Evolutionary conservation across 2,797 vertebrate species (phyloP).

Genomic region (Cephalopachus bancanus): DNA sequence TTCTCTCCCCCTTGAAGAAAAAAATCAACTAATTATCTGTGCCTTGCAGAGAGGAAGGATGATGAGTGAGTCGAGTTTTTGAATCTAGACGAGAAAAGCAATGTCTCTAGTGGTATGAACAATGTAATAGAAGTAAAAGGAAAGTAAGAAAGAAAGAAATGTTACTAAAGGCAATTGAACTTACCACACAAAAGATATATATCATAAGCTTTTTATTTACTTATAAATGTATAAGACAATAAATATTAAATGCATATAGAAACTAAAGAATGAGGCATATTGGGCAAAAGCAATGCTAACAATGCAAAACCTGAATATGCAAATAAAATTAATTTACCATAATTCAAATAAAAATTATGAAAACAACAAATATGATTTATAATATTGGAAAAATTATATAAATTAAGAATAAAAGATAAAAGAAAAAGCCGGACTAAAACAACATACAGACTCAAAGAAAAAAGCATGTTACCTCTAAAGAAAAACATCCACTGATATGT

Average conservation of each 20-base stretch:
- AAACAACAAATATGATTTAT: not conserved
- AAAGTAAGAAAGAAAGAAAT: not conserved
- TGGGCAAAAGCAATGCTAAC: not conserved
- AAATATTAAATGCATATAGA: not conserved
- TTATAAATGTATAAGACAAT: not conserved
- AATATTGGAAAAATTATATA: not conserved
- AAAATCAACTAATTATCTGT: not conserved
- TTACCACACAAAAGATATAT: not conserved
- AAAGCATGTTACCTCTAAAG: not conserved
- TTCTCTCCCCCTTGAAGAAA: not conserved
- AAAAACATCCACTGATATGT: not conserved
- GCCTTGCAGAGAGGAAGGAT: accelerated
- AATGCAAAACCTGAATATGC: not conserved
- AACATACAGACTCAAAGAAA: not conserved
- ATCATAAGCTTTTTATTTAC: not conserved
- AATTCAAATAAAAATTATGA: not conserved
- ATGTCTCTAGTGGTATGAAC: not conserved
- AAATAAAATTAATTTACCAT: not conserved
- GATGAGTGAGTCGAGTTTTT: not conserved
- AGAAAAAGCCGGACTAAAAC: not conserved
- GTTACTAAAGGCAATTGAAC: not conserved
- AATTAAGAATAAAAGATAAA: not conserved
- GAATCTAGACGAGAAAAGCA: not conserved
- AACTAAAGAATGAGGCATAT: not conserved
- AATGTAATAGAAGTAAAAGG: not conserved